Percentiles rank a stretch among this genome's conserved stretches.
These are phyloP conservation scores for Seira ritae DNA, from an alignment of 2,888 invertebrate species.

Conservation along the genomic window DNA sequence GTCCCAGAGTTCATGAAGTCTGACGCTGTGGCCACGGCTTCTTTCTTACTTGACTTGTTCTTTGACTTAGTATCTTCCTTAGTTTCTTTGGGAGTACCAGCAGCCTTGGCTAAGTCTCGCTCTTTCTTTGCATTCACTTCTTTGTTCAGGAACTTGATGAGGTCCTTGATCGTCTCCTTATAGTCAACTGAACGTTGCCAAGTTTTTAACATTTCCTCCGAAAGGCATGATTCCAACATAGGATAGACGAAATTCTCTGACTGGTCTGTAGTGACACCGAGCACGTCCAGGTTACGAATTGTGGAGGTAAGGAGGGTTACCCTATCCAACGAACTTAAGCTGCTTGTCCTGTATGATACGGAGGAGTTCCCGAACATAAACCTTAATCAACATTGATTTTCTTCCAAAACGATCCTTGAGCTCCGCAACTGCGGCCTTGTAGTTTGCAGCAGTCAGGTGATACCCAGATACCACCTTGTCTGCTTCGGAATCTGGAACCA, in stretches of 20 bases:
- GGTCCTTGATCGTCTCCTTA: constrained; percentile 8
- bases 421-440: background rate
- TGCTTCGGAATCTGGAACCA: background rate
- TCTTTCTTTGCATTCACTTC: constrained; percentile 17
- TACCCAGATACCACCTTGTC: background rate
- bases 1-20: no score
- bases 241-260: constrained; percentile 35
- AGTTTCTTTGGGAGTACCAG: background rate
- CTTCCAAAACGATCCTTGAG: constrained; percentile 14
- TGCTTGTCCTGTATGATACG: background rate
- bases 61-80: no score
- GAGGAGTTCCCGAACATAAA: constrained; percentile 30
- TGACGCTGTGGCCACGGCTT: no score
- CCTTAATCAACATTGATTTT: background rate
- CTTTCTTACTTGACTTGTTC: no score
- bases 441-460: background rate
- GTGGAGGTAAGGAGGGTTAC: constrained; percentile 16
- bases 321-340: background rate
- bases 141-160: constrained; percentile 6
- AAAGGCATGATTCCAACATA: constrained; percentile 38
- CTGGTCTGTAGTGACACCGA: constrained; percentile 40
- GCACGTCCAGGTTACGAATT: constrained; percentile 18
- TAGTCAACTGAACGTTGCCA: background rate
- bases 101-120: background rate
- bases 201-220: constrained; percentile 71